phyloP scores from a whole-genome alignment of 1,140 invertebrate species.

The Ruditapes philippinarum region DNA sequence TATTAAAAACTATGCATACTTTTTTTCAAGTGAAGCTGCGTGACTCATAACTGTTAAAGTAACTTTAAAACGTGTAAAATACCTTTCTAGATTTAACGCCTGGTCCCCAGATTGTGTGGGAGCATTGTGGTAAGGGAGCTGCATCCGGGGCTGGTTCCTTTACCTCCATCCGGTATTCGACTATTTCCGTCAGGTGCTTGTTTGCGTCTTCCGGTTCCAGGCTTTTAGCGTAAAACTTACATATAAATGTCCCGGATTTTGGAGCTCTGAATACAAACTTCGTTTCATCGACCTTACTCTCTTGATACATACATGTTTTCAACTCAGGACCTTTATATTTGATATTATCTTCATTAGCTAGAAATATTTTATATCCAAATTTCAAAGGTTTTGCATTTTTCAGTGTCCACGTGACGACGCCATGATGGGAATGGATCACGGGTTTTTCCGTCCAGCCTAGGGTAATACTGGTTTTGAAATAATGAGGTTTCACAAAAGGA shows the following conservation, averaged over 20 bases:
- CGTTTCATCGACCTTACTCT: slow-evolving; percentile 81
- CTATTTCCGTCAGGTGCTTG: slow-evolving; percentile 82
- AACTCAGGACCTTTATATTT: slow-evolving; percentile 81
- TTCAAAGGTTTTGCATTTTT: slow-evolving; percentile 60
- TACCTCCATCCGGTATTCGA: slow-evolving; percentile 85
- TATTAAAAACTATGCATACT: no score
- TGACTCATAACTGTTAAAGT: no score
- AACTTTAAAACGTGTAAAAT: no score
- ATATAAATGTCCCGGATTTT: slow-evolving; percentile 82
- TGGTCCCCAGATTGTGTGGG: slow-evolving; percentile 86
- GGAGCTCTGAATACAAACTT: slow-evolving; percentile 84
- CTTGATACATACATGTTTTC: slow-evolving; percentile 83
- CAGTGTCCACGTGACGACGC: slow-evolving; percentile 57
- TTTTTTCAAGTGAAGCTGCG: no score
- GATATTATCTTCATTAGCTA: slow-evolving; percentile 75
- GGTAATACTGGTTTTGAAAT: slow-evolving; percentile 83
- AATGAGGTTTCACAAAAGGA: slow-evolving; percentile 86
- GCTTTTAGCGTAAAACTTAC: slow-evolving; percentile 85
- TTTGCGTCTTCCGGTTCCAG: slow-evolving; percentile 77
- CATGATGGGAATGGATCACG: slow-evolving; percentile 44
- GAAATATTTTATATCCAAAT: slow-evolving; percentile 70
- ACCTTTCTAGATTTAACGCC: slow-evolving; percentile 71
- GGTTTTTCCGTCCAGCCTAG: slow-evolving; percentile 62
- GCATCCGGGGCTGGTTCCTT: slow-evolving; percentile 79
- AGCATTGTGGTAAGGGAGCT: slow-evolving; percentile 81